Evolutionary conservation across 2,888 invertebrate species (phyloP).

Genomic region (Chrysotoxum bicinctum): DNA sequence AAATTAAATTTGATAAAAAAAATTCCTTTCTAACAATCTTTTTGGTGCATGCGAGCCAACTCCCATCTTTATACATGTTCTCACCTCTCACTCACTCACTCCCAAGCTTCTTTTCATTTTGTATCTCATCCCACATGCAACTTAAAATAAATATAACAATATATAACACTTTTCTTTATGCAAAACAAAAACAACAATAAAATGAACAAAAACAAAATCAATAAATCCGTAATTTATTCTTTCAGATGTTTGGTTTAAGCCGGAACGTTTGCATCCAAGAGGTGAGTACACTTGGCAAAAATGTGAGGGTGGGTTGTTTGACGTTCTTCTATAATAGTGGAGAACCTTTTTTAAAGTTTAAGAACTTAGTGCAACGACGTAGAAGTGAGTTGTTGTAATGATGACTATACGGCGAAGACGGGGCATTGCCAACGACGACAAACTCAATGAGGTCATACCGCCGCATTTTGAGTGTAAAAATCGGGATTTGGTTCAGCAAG

Average conservation of each 20-base stretch:
- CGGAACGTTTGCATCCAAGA: slow-evolving; percentile 94
- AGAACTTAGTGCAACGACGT: slow-evolving; percentile 31
- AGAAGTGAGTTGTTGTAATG: slow-evolving; percentile 26
- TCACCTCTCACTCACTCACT: slow-evolving; percentile 31
- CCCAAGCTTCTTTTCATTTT: slow-evolving; percentile 4
- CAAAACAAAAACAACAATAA: slow-evolving; percentile 40
- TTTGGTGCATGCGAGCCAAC: slow-evolving; percentile 41
- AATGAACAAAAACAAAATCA: slow-evolving; percentile 79
- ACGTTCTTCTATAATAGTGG: neutral
- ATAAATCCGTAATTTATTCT: slow-evolving; percentile 81
- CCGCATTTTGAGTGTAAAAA: slow-evolving; percentile 37
- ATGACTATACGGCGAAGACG: neutral
- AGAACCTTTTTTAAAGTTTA: neutral
- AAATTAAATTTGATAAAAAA: neutral
- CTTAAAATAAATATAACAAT: slow-evolving; percentile 25
- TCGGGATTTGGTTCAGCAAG: neutral
- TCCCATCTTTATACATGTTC: slow-evolving; percentile 35
- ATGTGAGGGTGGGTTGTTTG: slow-evolving; percentile 17
- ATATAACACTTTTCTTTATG: slow-evolving; percentile 1
- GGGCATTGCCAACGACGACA: neutral
- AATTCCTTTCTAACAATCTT: neutral
- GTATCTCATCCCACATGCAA: slow-evolving; percentile 75
- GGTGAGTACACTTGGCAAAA: slow-evolving; percentile 86
- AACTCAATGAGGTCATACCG: slow-evolving; percentile 64
- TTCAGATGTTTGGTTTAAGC: slow-evolving; percentile 97